Conservation (phyloP, 2,113 vertebrate species). For the Etia nguti region DNA sequence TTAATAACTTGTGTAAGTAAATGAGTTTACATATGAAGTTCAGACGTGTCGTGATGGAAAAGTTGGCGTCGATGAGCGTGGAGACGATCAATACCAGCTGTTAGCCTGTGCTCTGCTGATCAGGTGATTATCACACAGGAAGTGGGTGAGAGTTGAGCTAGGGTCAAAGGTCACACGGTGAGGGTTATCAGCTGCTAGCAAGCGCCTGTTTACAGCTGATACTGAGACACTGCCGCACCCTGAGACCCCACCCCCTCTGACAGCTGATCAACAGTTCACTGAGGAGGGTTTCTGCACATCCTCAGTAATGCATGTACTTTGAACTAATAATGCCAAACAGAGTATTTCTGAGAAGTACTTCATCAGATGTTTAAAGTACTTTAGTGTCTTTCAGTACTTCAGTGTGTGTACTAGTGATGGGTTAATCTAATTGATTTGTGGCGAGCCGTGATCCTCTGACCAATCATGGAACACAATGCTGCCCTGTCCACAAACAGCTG, state of each 20-base stretch:
- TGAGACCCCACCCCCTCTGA: neutral
- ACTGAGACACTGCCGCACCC: neutral
- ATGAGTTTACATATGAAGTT: neutral
- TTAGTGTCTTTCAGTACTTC: neutral
- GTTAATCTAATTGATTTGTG: neutral
- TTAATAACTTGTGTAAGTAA: neutral
- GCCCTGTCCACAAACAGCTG: neutral
- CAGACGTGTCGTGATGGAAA: neutral
- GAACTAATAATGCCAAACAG: neutral
- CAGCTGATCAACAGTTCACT: neutral
- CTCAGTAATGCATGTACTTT: neutral
- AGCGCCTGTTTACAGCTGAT: conserved; percentile 9
- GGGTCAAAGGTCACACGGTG: neutral
- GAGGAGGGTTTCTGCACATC: neutral
- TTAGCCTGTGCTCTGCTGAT: neutral
- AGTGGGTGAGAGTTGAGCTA: neutral
- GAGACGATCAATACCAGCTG: neutral
- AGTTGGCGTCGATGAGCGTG: neutral
- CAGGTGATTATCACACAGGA: neutral
- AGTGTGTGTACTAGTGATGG: neutral
- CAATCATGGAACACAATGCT: neutral
- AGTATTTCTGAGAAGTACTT: neutral
- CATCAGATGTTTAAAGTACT: neutral
- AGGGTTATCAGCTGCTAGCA: neutral
- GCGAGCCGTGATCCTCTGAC: neutral